Evolutionary conservation across 2,888 invertebrate genomes (phyloP), one percentile per base, ranked within the genome.

Genomic region (Amblyteles armatorius): DNA sequence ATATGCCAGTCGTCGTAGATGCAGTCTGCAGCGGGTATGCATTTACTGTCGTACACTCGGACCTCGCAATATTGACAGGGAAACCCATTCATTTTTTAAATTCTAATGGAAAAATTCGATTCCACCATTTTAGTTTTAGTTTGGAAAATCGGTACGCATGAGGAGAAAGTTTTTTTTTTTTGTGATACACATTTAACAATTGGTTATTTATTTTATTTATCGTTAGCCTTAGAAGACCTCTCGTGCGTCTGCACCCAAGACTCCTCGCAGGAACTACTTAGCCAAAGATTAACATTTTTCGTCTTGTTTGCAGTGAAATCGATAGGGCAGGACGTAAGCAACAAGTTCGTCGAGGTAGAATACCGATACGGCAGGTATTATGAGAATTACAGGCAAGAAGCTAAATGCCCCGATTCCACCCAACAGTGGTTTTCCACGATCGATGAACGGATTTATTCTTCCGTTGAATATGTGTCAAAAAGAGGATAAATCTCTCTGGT

Each of bases 71-170:
- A 81, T 78, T 82, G 84, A 78, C 84, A 78, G 68, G 73, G 73
- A 73, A 74, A 84, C 78, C 84, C 84, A 84, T 84, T 84, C 78
- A 81, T 84, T 81, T 78, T 63, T 22, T 40, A 77, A 71, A 40
- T 63, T 57, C 26, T 71, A 55, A 67, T 65, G 63, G 63, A 63
- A 63, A 63, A 63, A 63, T 63, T 63, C 36, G 33, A 63, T 63
- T 33, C 36, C 29, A 63, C 57, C 26, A 57, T 57, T 22, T 26
- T 57, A 57, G 57, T 57, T 57, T 26, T 13, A 11, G 22, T 57
- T 57, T 57, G 26, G 13, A 22, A 26, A 57, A 57, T 57, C 3
- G 13, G 13, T 26, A 57, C 26, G 22, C 26, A 22, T 13, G 26
- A 3, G 4, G 13, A 11, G 26, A 57, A 57, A 57, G 1, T 11